Evolutionary conservation across 2,113 vertebrate genomes (phyloP).

Genomic region (Cryptotis parvus): DNA sequence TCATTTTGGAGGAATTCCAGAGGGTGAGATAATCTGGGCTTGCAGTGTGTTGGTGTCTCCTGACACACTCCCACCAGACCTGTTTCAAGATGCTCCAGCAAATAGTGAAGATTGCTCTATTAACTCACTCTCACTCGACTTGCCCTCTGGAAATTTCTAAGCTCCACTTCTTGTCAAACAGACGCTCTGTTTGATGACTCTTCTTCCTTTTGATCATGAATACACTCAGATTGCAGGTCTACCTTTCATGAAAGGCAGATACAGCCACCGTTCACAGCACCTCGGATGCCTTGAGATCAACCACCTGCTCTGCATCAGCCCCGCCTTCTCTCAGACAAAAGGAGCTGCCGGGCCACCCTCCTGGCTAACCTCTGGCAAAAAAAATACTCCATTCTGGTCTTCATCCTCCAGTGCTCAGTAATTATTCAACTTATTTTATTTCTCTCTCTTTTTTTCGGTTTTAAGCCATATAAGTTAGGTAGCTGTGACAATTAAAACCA

Average conservation of each 20-base stretch:
- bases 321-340: no score
- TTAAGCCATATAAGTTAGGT: not conserved
- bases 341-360: no score
- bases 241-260: not conserved
- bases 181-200: not conserved
- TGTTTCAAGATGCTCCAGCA: not conserved
- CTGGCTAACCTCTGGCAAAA: not conserved
- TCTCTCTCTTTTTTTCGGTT: not conserved
- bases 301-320: no score
- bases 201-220: not conserved
- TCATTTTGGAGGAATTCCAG: not conserved
- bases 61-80: not conserved
- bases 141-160: no score
- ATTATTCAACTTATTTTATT: no score
- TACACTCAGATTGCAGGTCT: no score
- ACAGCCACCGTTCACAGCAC: no score
- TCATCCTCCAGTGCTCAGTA: no score
- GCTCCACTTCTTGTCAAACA: not conserved
- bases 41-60: not conserved
- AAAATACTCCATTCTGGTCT: no score
- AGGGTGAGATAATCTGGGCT: slow-evolving; percentile 5
- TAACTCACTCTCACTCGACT: not conserved
- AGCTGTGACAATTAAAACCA: not conserved
- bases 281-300: no score
- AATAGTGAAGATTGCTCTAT: not conserved